Base-by-base conservation (phyloP, 2,113 vertebrate species). In the Lophochroa leadbeateri region DNA sequence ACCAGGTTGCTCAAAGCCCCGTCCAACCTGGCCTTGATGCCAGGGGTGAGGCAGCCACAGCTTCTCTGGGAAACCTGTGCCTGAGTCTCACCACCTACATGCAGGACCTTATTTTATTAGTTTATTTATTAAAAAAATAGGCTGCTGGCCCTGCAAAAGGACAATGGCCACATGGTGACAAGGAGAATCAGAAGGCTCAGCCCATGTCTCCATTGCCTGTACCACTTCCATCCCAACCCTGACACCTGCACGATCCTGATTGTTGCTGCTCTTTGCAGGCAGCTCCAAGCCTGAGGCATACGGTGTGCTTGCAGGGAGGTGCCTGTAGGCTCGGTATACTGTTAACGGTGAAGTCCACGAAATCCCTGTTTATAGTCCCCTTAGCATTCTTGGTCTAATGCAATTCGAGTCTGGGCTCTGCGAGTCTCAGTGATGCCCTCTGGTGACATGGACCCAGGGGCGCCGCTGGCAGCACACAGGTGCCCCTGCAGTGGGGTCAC, bases 161-260 rank as follows among this genome's bases (percentile, higher is more conserved):
- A 46, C 46, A 43, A 8, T 0, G 1, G 64, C 68, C 43, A 3
- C 0, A 0, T 35, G 27, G 47, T 53, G 29, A 52, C 0, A 0
- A 79, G 43, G 21, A 69, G 29, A 37, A 20, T 37, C 5, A 4
- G 52, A 77, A 75, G 69, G 23, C 58, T 18, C 43, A 71, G n/a
- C 52, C 70, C 12, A 33, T 28, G 9, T 15, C 52, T 68, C 37
- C 16, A 0, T 11, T 64, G 35, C 43, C 20, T 1, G 1, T 52
- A 24, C 35, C 52, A 4, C 71, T 80, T 52, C 50, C 2, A 2
- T 58, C 35, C n/a, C n/a, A 33, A 1, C 35, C 21, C 15, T 0
- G 0, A 17, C 0, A 1, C 39, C 57, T 44, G 18, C 6, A 1
- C 1, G 1, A 7, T n/a, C 44, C 50, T 18, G 9, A 7, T 43